These are phyloP conservation scores for Euleptes europaea DNA, from an alignment of 2,113 vertebrate species.

Conservation along the genomic window DNA sequence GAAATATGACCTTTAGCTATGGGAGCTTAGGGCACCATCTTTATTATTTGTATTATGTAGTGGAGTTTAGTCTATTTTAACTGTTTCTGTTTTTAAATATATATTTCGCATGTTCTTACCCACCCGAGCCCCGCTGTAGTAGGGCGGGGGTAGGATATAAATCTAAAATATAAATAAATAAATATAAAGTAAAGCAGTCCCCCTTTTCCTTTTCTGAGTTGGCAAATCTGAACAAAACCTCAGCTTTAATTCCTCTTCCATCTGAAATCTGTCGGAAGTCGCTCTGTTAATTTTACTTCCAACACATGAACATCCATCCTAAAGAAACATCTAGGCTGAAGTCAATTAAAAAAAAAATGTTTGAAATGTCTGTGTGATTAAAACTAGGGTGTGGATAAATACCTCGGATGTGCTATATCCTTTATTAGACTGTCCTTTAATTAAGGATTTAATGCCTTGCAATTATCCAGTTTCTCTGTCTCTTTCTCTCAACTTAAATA, in stretches of 20 bases:
- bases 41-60: no score
- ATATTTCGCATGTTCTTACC: no score
- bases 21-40: no score
- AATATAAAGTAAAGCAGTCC: neutral
- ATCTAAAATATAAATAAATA: no score
- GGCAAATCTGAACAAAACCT: neutral
- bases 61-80: no score
- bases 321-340: constrained; percentile 56
- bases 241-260: constrained; percentile 11
- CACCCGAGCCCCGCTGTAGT: no score
- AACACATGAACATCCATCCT: constrained; percentile 44
- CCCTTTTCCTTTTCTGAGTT: neutral
- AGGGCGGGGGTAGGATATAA: neutral
- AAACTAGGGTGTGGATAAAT: constrained; percentile 47
- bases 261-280: constrained; percentile 28
- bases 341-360: constrained; percentile 67
- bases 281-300: constrained; percentile 33
- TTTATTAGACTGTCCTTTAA: constrained; percentile 63
- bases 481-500: constrained; percentile 43
- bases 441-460: constrained; percentile 63
- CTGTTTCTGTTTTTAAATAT: no score
- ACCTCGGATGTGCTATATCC: constrained; percentile 49
- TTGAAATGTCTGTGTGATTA: constrained; percentile 68
- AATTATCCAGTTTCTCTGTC: constrained; percentile 53
- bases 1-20: neutral